These are phyloP conservation scores for Diachrysia chrysitis DNA, from an alignment of 2,888 invertebrate species.

Conservation along the genomic window DNA sequence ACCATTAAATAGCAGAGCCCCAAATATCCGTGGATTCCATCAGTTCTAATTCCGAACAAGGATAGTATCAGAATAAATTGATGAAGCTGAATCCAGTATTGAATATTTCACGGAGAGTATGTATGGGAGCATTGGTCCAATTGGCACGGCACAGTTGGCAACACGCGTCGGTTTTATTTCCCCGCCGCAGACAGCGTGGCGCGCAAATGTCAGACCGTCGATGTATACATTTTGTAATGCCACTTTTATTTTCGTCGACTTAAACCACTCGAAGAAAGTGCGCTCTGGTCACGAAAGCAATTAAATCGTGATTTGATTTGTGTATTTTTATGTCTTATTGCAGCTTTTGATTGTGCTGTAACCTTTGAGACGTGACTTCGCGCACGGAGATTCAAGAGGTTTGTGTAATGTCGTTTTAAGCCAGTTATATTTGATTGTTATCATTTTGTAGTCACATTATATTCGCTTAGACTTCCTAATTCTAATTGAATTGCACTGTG, in stretches of 20 bases:
- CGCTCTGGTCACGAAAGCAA: constrained; percentile 73
- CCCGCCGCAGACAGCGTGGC: constrained; percentile 81
- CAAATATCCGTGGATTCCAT: constrained; percentile 26
- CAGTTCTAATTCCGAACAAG: constrained; percentile 13
- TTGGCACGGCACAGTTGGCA: constrained; percentile 73
- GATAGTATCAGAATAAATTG: constrained; percentile 20
- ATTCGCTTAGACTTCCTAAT: not conserved
- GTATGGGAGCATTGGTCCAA: constrained; percentile 45
- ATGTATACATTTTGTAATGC: constrained; percentile 64
- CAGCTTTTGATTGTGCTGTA: constrained; percentile 59
- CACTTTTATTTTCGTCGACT: constrained; percentile 62
- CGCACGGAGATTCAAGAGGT: constrained; percentile 57
- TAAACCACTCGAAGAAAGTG: constrained; percentile 69
- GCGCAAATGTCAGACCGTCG: constrained; percentile 77
- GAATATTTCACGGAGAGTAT: constrained; percentile 12
- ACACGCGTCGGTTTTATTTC: constrained; percentile 63
- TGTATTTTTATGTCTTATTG: constrained; percentile 61
- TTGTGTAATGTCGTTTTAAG: constrained; percentile 37
- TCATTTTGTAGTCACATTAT: constrained; percentile 27
- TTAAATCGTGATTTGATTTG: constrained; percentile 71
- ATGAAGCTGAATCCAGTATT: constrained; percentile 17
- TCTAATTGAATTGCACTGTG: not conserved
- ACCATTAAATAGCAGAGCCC: not conserved
- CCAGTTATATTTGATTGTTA: constrained; percentile 25
- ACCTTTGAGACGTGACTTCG: constrained; percentile 67